Conservation (phyloP, 2,113 vertebrate species). For the Paramormyrops kingsleyae region DNA sequence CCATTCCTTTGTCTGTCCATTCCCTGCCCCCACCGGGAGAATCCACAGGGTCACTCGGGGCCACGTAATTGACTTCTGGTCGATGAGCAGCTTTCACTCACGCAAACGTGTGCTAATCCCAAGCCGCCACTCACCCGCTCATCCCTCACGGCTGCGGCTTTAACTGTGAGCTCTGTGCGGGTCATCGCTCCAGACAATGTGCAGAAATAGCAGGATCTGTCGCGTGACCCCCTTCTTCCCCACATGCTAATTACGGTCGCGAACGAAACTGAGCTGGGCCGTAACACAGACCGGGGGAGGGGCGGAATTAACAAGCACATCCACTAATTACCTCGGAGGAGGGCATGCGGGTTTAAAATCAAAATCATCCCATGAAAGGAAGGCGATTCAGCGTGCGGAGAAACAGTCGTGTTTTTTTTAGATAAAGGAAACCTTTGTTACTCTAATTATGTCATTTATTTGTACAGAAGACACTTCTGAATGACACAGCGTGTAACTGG, state of each 20-base stretch:
- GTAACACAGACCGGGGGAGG: background rate
- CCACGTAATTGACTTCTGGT: background rate
- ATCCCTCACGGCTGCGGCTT: background rate
- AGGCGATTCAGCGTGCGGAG: background rate
- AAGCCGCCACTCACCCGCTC: background rate
- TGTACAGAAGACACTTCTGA: background rate
- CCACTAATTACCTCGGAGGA: background rate
- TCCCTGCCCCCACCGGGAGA: background rate
- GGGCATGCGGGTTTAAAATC: background rate
- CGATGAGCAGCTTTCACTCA: conserved; percentile 21
- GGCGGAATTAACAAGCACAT: conserved; percentile 30
- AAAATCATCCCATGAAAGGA: background rate
- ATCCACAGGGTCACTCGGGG: background rate
- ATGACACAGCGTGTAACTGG: background rate
- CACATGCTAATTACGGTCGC: background rate
- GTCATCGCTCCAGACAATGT: background rate
- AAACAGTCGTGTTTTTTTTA: background rate
- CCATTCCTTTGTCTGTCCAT: background rate
- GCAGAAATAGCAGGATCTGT: background rate
- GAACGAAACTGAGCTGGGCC: background rate
- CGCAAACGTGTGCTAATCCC: conserved; percentile 21
- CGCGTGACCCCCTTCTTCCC: background rate
- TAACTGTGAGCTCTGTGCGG: background rate
- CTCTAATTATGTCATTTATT: background rate
- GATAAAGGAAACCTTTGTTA: background rate